A percentile compares a stretch with the other conserved stretches of the same genome.
phyloP scores from a whole-genome alignment of 2,888 invertebrate species.

The Mythimna ferrago region DNA sequence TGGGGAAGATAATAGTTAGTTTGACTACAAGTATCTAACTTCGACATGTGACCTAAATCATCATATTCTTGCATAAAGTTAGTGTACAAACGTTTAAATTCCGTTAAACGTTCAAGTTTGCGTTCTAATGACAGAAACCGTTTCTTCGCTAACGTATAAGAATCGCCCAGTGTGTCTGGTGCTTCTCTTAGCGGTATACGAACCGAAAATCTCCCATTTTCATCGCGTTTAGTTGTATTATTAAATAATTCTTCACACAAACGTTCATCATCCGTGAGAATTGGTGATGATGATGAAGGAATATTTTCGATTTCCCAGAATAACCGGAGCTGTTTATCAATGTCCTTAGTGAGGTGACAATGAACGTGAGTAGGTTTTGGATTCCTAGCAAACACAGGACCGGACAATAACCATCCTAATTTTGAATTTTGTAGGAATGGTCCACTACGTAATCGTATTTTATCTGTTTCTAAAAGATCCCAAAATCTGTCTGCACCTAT shows the following conservation, averaged over 20 bases:
- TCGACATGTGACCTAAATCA: not conserved
- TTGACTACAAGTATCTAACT: no score
- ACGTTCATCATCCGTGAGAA: slow-evolving; percentile 5
- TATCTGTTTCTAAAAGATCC: slow-evolving; percentile 1
- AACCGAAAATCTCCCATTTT: slow-evolving; percentile 14
- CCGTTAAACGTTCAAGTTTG: slow-evolving; percentile 6
- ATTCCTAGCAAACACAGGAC: slow-evolving; percentile 1
- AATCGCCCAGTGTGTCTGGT: slow-evolving; percentile 12
- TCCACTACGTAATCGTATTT: slow-evolving; percentile 12
- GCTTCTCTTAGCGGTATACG: slow-evolving; percentile 16
- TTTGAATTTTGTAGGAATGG: slow-evolving; percentile 19
- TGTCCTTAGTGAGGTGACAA: slow-evolving; percentile 8
- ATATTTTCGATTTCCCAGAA: slow-evolving; percentile 31
- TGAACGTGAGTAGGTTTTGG: not conserved
- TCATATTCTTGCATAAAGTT: slow-evolving; percentile 9
- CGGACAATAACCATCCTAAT: slow-evolving; percentile 23
- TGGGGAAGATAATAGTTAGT: slow-evolving; percentile 9
- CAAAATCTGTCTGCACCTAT: slow-evolving; percentile 10
- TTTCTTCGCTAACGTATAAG: slow-evolving; percentile 7
- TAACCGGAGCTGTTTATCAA: not conserved
- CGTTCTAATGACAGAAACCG: slow-evolving; percentile 19
- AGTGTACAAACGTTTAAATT: slow-evolving; percentile 14
- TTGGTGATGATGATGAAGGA: not conserved
- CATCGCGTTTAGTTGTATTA: slow-evolving; percentile 8
- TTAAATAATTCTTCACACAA: slow-evolving; percentile 17